These are phyloP conservation scores for Spilosoma lubricipeda DNA, from an alignment of 2,888 invertebrate genomes.

Conservation along the genomic window DNA sequence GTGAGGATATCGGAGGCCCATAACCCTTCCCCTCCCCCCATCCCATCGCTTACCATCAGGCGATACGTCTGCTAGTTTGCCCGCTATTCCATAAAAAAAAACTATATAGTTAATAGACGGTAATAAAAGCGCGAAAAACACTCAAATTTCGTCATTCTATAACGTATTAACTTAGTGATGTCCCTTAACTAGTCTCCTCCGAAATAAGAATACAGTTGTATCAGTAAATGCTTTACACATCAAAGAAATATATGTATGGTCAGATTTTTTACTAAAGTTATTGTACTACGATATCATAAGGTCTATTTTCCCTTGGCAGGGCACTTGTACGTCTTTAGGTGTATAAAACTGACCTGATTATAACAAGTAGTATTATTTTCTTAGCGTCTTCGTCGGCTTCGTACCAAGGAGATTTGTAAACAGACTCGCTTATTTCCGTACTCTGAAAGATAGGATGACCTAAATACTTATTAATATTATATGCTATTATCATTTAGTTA, in stretches of 20 bases:
- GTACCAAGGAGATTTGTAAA: conserved; percentile 72
- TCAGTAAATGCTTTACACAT: background rate
- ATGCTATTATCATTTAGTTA: background rate
- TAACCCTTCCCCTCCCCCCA: too few relatives aligned
- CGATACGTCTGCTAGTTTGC: too few relatives aligned
- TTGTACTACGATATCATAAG: background rate
- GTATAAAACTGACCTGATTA: conserved; percentile 59
- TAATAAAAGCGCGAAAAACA: too few relatives aligned
- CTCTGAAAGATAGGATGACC: conserved; percentile 61
- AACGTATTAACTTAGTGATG: background rate
- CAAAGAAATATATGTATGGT: background rate
- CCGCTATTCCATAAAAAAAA: too few relatives aligned
- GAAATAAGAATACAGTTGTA: background rate
- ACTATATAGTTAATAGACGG: too few relatives aligned
- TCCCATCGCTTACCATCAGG: too few relatives aligned
- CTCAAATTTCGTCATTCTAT: background rate
- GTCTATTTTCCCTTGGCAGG: background rate
- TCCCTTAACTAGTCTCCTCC: background rate
- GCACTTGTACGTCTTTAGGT: background rate
- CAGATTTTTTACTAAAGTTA: background rate
- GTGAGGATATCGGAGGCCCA: too few relatives aligned
- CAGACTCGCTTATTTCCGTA: conserved; percentile 57
- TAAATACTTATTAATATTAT: background rate
- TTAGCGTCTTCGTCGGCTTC: conserved; percentile 57
- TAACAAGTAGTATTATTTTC: conserved; percentile 61